Evolutionary conservation across 2,888 invertebrate genomes (phyloP).

Genomic region (Nephrotoma flavescens): DNA sequence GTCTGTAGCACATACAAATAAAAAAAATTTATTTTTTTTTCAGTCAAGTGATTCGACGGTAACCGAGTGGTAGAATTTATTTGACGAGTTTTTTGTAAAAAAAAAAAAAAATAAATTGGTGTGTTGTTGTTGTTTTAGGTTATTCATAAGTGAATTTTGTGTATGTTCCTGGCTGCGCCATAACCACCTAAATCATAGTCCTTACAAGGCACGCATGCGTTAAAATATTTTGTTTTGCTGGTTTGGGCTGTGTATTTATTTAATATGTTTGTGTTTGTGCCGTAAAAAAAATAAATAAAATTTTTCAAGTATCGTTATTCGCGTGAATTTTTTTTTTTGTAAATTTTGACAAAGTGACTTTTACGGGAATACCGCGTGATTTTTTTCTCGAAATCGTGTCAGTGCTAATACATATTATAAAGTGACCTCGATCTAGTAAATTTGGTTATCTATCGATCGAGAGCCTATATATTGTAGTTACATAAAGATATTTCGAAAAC

Average conservation of each 20-base stretch:
- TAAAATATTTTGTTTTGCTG: not conserved
- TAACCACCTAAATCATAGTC: not conserved
- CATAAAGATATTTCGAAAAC: not conserved
- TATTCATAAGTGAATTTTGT: not conserved
- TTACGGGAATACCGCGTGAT: not conserved
- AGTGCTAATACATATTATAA: not conserved
- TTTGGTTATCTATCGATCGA: not conserved
- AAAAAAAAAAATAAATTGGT: not conserved
- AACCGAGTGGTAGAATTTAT: not conserved
- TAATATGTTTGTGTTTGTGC: not conserved
- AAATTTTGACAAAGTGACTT: not conserved
- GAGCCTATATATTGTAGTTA: not conserved
- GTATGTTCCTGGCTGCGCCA: not conserved
- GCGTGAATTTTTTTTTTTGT: not conserved
- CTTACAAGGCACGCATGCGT: not conserved
- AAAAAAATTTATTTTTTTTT: not conserved
- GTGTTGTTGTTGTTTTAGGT: not conserved
- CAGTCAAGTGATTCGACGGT: slow-evolving; percentile 4
- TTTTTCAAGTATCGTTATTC: not conserved
- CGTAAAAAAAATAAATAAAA: not conserved
- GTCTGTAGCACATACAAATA: not conserved
- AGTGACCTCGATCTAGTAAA: not conserved
- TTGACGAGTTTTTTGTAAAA: not conserved
- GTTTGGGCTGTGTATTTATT: not conserved
- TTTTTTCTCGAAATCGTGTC: not conserved